These are phyloP conservation scores for Sialia sialis DNA, from an alignment of 2,113 vertebrate genomes.

Conservation along the genomic window DNA sequence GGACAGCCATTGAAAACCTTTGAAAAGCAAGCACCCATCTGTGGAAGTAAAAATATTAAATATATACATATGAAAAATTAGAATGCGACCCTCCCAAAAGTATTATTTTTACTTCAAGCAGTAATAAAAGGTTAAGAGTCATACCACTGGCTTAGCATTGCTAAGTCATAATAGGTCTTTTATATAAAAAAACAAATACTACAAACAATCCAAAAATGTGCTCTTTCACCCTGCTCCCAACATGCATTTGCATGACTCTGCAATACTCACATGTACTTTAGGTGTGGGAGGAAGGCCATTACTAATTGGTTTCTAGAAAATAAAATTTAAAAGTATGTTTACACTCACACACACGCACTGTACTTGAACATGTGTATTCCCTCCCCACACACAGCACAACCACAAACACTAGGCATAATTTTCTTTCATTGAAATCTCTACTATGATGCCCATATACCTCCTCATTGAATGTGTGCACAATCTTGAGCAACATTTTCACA, in stretches of 20 bases:
- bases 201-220: background rate
- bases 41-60: constrained; percentile 29
- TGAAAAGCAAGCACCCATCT: constrained; percentile 99
- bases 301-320: constrained; percentile 89
- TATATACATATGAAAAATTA: background rate
- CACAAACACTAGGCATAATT: background rate
- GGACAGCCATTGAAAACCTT: constrained; percentile 99
- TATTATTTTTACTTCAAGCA: background rate
- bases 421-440: background rate
- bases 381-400: background rate
- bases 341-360: background rate
- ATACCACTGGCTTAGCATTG: background rate
- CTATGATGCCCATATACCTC: background rate
- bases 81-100: background rate
- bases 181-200: background rate
- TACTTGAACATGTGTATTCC: background rate
- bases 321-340: background rate
- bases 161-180: background rate
- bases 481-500: background rate
- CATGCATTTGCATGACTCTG: background rate
- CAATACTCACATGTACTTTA: constrained; percentile 95
- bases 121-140: background rate
- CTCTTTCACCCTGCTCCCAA: background rate
- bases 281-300: constrained; percentile 97
- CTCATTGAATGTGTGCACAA: background rate